Evolutionary conservation across 1,140 invertebrate genomes (phyloP).

Genomic region (Maniola jurtina): DNA sequence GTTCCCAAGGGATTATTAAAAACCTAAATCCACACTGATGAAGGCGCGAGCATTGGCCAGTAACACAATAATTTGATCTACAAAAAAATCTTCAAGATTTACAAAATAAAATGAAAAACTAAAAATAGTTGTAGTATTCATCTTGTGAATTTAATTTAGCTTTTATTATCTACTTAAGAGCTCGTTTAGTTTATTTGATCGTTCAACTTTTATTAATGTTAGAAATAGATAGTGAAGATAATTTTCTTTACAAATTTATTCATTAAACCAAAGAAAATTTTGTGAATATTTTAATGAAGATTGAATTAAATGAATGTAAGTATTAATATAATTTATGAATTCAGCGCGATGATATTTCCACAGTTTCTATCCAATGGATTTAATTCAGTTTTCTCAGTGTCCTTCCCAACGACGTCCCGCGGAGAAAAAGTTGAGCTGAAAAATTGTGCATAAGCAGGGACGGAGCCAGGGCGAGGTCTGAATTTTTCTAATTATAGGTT

Average conservation of each 20-base stretch:
- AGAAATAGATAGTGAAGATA: not conserved
- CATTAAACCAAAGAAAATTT: not conserved
- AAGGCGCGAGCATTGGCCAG: too few relatives aligned
- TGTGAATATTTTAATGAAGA: not conserved
- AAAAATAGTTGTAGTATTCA: too few relatives aligned
- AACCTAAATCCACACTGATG: too few relatives aligned
- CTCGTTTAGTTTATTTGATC: too few relatives aligned
- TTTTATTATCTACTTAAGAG: too few relatives aligned
- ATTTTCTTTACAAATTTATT: not conserved
- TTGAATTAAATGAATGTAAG: not conserved
- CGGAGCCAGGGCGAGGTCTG: not conserved
- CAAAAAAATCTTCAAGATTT: too few relatives aligned
- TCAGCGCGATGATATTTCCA: constrained; percentile 25
- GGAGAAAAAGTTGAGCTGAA: constrained; percentile 30
- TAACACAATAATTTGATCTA: too few relatives aligned
- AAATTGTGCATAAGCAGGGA: constrained; percentile 22
- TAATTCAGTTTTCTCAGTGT: constrained; percentile 28
- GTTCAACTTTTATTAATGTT: too few relatives aligned
- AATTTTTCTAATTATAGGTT: too few relatives aligned
- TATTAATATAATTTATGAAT: constrained; percentile 22
- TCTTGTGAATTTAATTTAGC: too few relatives aligned
- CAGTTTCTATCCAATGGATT: constrained; percentile 28
- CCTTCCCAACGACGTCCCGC: constrained; percentile 20
- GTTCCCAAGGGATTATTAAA: too few relatives aligned
- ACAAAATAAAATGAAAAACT: too few relatives aligned